These are phyloP conservation scores for Ceratosolen solmsi DNA, from an alignment of 1,140 invertebrate genomes.

Conservation along the genomic window DNA sequence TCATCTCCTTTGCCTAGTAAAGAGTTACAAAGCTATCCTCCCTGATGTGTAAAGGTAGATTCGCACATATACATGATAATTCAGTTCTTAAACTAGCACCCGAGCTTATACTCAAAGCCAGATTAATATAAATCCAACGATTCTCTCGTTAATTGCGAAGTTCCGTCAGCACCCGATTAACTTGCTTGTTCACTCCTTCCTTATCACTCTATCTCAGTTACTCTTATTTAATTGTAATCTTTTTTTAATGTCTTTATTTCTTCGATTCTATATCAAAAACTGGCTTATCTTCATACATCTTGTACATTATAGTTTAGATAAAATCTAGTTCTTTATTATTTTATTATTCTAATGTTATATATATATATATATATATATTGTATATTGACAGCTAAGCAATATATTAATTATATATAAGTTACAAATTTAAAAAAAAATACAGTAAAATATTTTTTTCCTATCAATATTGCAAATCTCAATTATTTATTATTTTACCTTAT, in stretches of 20 bases:
- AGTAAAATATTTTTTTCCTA: no score
- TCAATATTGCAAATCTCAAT: no score
- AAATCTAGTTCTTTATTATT: no score
- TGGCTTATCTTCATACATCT: no score
- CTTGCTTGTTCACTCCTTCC: slow-evolving; percentile 1
- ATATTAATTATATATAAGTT: no score
- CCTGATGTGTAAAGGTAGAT: neutral
- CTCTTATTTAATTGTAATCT: neutral
- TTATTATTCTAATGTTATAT: no score
- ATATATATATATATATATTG: no score
- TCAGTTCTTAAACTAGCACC: slow-evolving; percentile 9
- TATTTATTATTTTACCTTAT: no score
- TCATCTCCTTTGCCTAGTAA: slow-evolving; percentile 56
- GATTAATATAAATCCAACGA: slow-evolving; percentile 41
- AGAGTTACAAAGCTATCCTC: neutral
- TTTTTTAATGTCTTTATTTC: neutral
- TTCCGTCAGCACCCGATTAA: slow-evolving; percentile 39
- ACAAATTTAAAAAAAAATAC: no score
- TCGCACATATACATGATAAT: slow-evolving; percentile 10
- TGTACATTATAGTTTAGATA: no score
- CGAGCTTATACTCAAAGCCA: slow-evolving; percentile 18
- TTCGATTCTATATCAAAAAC: no score
- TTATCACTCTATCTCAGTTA: neutral
- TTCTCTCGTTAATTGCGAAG: slow-evolving; percentile 43
- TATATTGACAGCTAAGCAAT: no score